Base-by-base conservation (phyloP, 2,888 invertebrate species). In the Autographa pulchrina region DNA sequence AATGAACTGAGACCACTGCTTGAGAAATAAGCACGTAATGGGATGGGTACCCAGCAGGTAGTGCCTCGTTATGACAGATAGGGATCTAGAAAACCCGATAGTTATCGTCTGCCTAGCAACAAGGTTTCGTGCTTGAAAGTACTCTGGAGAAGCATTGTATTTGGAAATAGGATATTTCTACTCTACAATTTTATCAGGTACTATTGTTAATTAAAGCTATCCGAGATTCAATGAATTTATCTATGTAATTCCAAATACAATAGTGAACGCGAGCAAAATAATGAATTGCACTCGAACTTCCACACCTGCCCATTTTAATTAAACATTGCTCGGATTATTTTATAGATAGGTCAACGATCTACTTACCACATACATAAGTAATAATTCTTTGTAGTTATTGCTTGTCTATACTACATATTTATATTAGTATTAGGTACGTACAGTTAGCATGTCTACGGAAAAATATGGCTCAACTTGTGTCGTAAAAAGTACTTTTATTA, bases 1-100 rank as follows among this genome's bases (percentile, higher is more conserved):
- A 88, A 86, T 84, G 85, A 89, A 89, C 89, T 86, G 86, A 90
- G 87, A 87, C 80, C 83, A 75, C 71, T 72, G 65, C 81, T 78
- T 83, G 85, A 85, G 82, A 89, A 89, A 87, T 88, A 75, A 80
- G 83, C 70, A 78, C 72, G 64, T 82, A 81, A 88, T 83, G 80
- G 82, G 74, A 75, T 80, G 25, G 31, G 64, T 43, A 59, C 70
- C 68, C 66, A 68, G 74, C 68, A 77, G 75, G 62, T 66, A 75
- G 65, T 70, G 38, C 72, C 68, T 68, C 64, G 65, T 74, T 77
- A 77, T 76, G 75, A 80, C 68, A 80, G 72, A 81, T 75, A 73
- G 65, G 65, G 81, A 88, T 88, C 83, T 86, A 78, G 82, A 81
- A 83, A 77, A 82, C 69, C 83, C 80, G 81, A 86, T 86, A 80